Conservation (phyloP, 2,888 invertebrate genomes). For the Alviniconcha strummeri region DNA sequence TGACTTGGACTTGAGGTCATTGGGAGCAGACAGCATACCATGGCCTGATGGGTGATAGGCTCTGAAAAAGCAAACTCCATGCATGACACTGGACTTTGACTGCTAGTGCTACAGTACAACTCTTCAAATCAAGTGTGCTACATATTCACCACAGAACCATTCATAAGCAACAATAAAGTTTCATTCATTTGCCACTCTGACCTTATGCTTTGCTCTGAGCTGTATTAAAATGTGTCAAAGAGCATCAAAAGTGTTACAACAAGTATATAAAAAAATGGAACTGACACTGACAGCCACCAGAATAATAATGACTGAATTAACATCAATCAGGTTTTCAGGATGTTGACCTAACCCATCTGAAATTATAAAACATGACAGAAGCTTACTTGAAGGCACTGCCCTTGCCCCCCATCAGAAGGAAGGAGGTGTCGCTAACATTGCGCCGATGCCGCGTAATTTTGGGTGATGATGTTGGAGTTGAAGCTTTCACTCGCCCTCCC, state of each 20-base stretch:
- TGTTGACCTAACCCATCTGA: too few species aligned
- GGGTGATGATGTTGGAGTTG: slow-evolving; percentile 64
- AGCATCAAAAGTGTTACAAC: too few species aligned
- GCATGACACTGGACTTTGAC: too few species aligned
- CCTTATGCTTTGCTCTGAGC: too few species aligned
- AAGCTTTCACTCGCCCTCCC: slow-evolving; percentile 46
- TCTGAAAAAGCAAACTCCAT: slow-evolving; percentile 40
- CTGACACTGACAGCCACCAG: too few species aligned
- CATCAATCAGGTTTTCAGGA: too few species aligned
- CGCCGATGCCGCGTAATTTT: slow-evolving; percentile 79
- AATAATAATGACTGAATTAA: too few species aligned
- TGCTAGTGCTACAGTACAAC: too few species aligned
- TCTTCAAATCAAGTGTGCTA: too few species aligned
- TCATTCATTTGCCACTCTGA: neutral
- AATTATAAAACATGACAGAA: too few species aligned
- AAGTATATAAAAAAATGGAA: too few species aligned
- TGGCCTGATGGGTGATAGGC: slow-evolving; percentile 53
- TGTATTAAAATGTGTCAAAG: too few species aligned
- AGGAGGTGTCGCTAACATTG: slow-evolving; percentile 86
- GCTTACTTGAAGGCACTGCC: slow-evolving; percentile 70
- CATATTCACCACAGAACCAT: neutral
- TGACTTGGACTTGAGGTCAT: slow-evolving; percentile 66
- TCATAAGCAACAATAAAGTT: neutral
- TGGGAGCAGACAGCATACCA: slow-evolving; percentile 47
- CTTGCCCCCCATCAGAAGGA: slow-evolving; percentile 64